Percentiles rank a stretch among this genome's conserved stretches.
These are phyloP conservation scores for Dreissena polymorpha DNA, from an alignment of 1,140 invertebrate species.

Conservation along the genomic window DNA sequence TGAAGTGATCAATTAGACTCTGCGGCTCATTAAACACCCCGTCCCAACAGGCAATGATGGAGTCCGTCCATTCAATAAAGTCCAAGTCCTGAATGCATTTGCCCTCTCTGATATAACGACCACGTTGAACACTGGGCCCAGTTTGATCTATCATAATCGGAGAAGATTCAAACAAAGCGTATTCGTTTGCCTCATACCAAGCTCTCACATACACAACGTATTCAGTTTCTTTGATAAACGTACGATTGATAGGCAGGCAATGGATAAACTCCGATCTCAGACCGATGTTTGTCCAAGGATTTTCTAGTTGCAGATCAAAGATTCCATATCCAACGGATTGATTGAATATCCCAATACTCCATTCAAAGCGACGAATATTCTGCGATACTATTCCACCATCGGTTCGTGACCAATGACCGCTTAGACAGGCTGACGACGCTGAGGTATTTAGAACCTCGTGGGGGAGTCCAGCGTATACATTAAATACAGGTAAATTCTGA, in stretches of 20 bases:
- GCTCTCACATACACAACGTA: constrained; percentile 62
- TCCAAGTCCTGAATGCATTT: constrained; percentile 59
- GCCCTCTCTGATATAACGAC: constrained; percentile 52
- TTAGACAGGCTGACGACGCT: constrained; percentile 58
- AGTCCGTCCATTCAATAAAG: constrained; percentile 37
- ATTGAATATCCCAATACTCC: constrained; percentile 58
- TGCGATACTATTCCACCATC: not conserved
- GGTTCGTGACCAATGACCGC: constrained; percentile 34
- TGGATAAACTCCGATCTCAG: constrained; percentile 42
- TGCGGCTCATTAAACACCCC: constrained; percentile 61
- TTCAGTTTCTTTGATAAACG: constrained; percentile 23
- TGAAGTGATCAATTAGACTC: constrained; percentile 49
- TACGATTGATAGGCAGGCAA: constrained; percentile 50
- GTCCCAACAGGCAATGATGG: constrained; percentile 58
- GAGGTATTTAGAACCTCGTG: not conserved
- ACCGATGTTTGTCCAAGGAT: constrained; percentile 62
- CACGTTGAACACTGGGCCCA: constrained; percentile 52
- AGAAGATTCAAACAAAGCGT: constrained; percentile 42
- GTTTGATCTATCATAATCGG: constrained; percentile 55
- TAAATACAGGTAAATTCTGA: not conserved
- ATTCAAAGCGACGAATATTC: constrained; percentile 56
- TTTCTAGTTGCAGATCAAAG: constrained; percentile 47
- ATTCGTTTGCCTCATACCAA: constrained; percentile 53
- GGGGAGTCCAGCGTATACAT: constrained; percentile 8
- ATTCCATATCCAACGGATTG: constrained; percentile 51